phyloP scores from a whole-genome alignment of 1,140 invertebrate species.

The Vanessa atalanta region DNA sequence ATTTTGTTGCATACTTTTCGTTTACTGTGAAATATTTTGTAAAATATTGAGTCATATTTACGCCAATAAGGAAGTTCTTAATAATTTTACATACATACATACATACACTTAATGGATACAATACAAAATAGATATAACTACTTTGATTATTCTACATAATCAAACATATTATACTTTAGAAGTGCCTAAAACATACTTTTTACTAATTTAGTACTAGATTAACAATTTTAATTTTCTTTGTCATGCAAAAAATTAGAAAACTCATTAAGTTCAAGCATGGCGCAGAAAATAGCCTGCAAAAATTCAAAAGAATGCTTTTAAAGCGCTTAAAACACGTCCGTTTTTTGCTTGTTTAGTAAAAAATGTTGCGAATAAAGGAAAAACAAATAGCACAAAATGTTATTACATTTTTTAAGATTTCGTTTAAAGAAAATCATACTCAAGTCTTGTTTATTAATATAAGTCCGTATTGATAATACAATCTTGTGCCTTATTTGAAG shows the following conservation, averaged over 20 bases:
- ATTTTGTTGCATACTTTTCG: too few species aligned
- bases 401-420: background rate
- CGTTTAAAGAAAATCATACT: background rate
- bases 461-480: too few species aligned
- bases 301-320: background rate
- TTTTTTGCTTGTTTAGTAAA: slow-evolving; percentile 5
- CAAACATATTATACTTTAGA: background rate
- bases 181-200: background rate
- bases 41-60: too few species aligned
- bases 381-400: slow-evolving; percentile 2
- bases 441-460: too few species aligned
- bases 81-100: too few species aligned
- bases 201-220: slow-evolving; percentile 1
- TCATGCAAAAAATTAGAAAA: slow-evolving; percentile 20
- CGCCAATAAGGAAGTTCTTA: too few species aligned
- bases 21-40: too few species aligned
- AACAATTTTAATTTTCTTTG: slow-evolving; percentile 1
- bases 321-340: slow-evolving; percentile 7
- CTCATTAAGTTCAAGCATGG: slow-evolving; percentile 19
- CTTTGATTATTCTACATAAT: background rate
- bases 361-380: background rate
- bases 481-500: too few species aligned
- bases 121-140: background rate
- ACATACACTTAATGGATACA: too few species aligned
- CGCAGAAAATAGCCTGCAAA: slow-evolving; percentile 17